phyloP scores from a whole-genome alignment of 2,113 vertebrate species.

The Diadophis punctatus region DNA sequence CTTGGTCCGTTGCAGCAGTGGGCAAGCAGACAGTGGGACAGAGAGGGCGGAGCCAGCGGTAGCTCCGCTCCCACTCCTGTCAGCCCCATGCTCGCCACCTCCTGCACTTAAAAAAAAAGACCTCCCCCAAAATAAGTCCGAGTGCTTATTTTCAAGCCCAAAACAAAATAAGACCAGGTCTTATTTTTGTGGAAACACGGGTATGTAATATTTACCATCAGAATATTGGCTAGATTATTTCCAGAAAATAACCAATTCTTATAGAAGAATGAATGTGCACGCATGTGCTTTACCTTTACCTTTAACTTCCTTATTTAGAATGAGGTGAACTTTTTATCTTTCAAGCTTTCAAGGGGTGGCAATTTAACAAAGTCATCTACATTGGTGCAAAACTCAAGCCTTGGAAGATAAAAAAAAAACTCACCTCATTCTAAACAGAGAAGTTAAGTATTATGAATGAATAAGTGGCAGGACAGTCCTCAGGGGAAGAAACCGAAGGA shows the following conservation, averaged over 20 bases:
- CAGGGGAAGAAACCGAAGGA: neutral
- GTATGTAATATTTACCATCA: neutral
- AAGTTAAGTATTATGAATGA: accelerated
- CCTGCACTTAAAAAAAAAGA: too few species aligned
- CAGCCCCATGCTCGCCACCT: too few species aligned
- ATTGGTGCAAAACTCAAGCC: neutral
- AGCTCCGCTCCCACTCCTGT: too few species aligned
- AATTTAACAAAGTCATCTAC: neutral
- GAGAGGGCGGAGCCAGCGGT: too few species aligned
- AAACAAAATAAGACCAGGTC: too few species aligned
- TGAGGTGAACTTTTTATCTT: neutral
- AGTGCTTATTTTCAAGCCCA: too few species aligned
- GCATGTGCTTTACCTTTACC: too few species aligned
- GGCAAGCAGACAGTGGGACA: too few species aligned
- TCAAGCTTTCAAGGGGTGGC: neutral
- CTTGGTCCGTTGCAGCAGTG: too few species aligned
- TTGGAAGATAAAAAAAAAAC: neutral
- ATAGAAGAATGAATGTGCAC: neutral
- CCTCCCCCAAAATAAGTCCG: too few species aligned
- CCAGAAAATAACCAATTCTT: neutral
- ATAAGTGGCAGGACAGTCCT: accelerated
- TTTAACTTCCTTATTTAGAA: accelerated
- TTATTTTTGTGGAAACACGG: too few species aligned
- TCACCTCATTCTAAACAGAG: neutral
- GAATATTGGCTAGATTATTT: neutral